These are phyloP conservation scores for Zeus faber DNA, from an alignment of 2,113 vertebrate genomes.

Conservation along the genomic window DNA sequence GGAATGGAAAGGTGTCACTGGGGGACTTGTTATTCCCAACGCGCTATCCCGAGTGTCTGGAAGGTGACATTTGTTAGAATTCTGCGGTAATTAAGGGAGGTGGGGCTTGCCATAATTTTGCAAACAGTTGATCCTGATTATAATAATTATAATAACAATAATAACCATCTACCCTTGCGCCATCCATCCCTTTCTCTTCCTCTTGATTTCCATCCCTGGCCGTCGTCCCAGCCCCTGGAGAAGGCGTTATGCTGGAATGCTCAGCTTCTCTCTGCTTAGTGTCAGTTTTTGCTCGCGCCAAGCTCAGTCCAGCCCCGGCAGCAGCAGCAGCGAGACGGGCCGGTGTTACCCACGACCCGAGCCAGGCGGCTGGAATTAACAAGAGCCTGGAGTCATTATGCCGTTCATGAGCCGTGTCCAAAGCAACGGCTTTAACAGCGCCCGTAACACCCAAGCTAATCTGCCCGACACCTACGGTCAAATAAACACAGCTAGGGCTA, in stretches of 20 bases:
- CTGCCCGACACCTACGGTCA: slow-evolving; percentile 56
- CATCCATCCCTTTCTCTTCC: slow-evolving; percentile 3
- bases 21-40: too few species aligned
- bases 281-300: slow-evolving; percentile 22
- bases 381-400: slow-evolving; percentile 51
- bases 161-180: too few species aligned
- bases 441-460: slow-evolving; percentile 64
- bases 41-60: too few species aligned
- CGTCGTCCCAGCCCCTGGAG: slow-evolving; percentile 23
- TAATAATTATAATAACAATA: too few species aligned
- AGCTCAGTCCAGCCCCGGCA: slow-evolving; percentile 19
- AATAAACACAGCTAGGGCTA: slow-evolving; percentile 50
- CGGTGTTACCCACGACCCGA: slow-evolving; percentile 25
- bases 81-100: too few species aligned
- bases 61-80: too few species aligned
- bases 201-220: slow-evolving; percentile 14
- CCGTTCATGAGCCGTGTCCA: slow-evolving; percentile 65
- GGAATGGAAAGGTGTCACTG: too few species aligned
- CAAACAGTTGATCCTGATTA: too few species aligned
- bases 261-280: slow-evolving; percentile 22
- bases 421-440: slow-evolving; percentile 61
- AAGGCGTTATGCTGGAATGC: slow-evolving; percentile 37
- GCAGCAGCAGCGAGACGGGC: slow-evolving; percentile 3
- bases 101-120: too few species aligned
- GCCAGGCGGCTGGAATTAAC: slow-evolving; percentile 45